Base-by-base conservation (phyloP, 2,113 vertebrate genomes). In the Psammodynastes pulverulentus region DNA sequence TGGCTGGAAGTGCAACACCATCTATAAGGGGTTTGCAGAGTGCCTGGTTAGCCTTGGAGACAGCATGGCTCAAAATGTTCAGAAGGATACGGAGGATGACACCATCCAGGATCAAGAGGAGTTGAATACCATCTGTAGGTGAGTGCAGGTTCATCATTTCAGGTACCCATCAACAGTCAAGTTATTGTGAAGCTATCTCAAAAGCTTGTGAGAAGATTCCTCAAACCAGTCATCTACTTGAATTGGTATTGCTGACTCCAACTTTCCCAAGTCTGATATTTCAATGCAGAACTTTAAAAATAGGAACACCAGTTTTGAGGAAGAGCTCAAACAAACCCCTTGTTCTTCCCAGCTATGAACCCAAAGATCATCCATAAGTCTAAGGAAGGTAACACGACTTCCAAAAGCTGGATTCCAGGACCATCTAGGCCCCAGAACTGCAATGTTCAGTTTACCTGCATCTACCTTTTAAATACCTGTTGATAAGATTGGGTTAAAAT, bases 91-190 rank as follows among this genome's bases (percentile, higher is more conserved):
- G 3, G 97, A 95, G 67, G 67, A 95, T 2, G 95, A 95, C 48
- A 91, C 84, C 0, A 26, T 72, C 9, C 87, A 95, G 84, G 97
- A 98, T 92, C 94, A 53, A 0, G 98, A 98, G 89, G 98, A 99
- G 95, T 98, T 99, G 87, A 98, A 99, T 95, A 98, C 98, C 91
- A 97, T 99, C 97, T 99, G 99, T 98, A 98, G 98, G 99, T 99
- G 96, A 97, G 95, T 79, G 13, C 29, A 49, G 3, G 13, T 34
- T 17, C 24, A 29, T 17, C 54, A 7, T 56, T 24, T 45, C 9
- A 29, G 53, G 24, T 46, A 3, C 26, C 17, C 34, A 45, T 43
- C 39, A 62, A 6, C 7, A 10, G 17, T 24, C 39, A 39, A 5
- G 29, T 34, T 46, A 13, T 56, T 24, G 7, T 9, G 10, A 39